Percentiles rank a stretch among this genome's conserved stretches.
Conservation (phyloP, 2,888 invertebrate species). For the Quadriops clusia region DNA sequence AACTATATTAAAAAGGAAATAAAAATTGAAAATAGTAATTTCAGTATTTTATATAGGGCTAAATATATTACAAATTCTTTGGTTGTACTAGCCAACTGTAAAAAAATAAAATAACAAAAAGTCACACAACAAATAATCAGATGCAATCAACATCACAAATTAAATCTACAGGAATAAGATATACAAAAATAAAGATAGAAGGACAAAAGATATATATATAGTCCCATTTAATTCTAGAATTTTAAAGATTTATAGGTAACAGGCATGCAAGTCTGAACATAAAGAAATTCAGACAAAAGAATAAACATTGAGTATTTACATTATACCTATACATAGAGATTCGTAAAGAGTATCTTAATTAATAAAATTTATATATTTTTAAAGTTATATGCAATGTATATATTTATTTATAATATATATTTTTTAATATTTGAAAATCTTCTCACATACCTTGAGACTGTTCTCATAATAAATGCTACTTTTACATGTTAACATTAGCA, state of each 20-base stretch:
- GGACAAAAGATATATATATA: conserved; percentile 2
- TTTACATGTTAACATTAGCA: conserved; percentile 28
- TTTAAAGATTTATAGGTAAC: conserved; percentile 6
- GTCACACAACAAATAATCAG: conserved; percentile 19
- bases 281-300: no score
- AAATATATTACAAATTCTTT: conserved; percentile 37
- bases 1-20: conserved; percentile 16
- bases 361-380: conserved; percentile 15
- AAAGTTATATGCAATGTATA: conserved; percentile 30
- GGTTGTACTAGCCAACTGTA: conserved; percentile 37
- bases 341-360: conserved; percentile 29
- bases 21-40: conserved; percentile 12
- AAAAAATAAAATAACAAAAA: conserved; percentile 22
- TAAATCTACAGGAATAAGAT: conserved; percentile 14
- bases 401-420: conserved; percentile 18
- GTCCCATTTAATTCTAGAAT: conserved; percentile 8
- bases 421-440: conserved; percentile 24
- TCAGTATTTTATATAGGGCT: conserved; percentile 20
- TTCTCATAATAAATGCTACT: conserved; percentile 36
- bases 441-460: conserved; percentile 31
- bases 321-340: conserved; percentile 33
- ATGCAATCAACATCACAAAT: conserved; percentile 20
- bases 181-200: conserved; percentile 12
- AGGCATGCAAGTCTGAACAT: no score
- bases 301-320: conserved; percentile 30